Conservation (phyloP, 2,888 invertebrate genomes). For the Electrophaes corylata region DNA sequence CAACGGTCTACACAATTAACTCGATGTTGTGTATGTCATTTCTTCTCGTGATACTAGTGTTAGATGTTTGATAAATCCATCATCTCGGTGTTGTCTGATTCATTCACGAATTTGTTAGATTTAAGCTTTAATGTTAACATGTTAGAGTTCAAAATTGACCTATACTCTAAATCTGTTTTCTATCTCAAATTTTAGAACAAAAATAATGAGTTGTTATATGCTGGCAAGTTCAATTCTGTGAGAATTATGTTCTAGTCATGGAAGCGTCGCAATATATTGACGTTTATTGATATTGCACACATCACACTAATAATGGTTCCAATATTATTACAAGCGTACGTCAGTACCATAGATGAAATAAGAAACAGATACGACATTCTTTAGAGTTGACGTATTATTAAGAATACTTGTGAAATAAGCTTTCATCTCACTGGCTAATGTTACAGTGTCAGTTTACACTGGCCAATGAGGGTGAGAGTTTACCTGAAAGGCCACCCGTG, state of each 20-base stretch:
- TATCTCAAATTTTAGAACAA: slow-evolving; percentile 18
- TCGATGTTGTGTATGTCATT: slow-evolving; percentile 56
- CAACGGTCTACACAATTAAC: slow-evolving; percentile 31
- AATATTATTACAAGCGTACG: no score
- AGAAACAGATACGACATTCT: no score
- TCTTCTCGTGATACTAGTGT: slow-evolving; percentile 75
- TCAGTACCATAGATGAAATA: no score
- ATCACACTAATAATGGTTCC: no score
- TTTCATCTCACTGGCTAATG: no score
- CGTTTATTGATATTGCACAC: no score
- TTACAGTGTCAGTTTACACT: no score
- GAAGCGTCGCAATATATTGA: background rate
- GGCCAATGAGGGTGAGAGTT: no score
- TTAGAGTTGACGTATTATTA: no score
- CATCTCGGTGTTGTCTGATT: slow-evolving; percentile 59
- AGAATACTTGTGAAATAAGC: no score
- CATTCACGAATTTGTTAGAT: slow-evolving; percentile 73
- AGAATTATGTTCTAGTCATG: background rate
- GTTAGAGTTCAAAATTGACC: slow-evolving; percentile 32
- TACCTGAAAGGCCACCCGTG: no score
- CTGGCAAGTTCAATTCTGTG: background rate
- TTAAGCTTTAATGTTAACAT: slow-evolving; percentile 69
- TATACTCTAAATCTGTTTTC: slow-evolving; percentile 17
- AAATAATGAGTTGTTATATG: slow-evolving; percentile 25
- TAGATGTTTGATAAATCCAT: slow-evolving; percentile 61